Evolutionary conservation across 2,888 invertebrate species (phyloP).

Genomic region (Embidobia sp.): DNA sequence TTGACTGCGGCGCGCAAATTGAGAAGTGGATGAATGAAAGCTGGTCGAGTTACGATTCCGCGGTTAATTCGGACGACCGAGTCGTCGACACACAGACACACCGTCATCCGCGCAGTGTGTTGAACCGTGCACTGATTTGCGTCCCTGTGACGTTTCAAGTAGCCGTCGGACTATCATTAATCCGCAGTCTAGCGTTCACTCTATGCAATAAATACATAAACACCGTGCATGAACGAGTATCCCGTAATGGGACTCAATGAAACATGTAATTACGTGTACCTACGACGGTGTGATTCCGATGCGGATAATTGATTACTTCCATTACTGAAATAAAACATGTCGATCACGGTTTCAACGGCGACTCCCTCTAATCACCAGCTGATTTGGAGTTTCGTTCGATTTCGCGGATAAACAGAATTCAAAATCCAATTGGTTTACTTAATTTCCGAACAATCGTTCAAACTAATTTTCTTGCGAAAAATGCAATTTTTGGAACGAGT

Average conservation of each 20-base stretch:
- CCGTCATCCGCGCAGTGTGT: neutral
- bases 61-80: conserved; percentile 4
- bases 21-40: neutral
- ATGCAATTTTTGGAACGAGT: no score
- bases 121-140: conserved; percentile 1
- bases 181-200: neutral
- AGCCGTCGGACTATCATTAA: conserved; percentile 18
- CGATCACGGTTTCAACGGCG: no score
- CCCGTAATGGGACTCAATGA: conserved; percentile 4
- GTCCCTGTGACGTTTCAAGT: conserved; percentile 9
- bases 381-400: no score
- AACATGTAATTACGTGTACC: conserved; percentile 29
- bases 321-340: no score
- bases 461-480: no score
- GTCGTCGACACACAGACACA: neutral
- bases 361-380: no score
- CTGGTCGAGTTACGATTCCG: neutral
- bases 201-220: conserved; percentile 9
- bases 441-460: no score
- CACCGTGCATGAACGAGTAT: conserved; percentile 1
- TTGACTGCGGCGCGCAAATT: neutral
- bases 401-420: no score
- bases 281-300: no score
- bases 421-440: no score
- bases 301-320: no score